Evolutionary conservation across 2,113 vertebrate species (phyloP).

Genomic region (Poicephalus gulielmi): DNA sequence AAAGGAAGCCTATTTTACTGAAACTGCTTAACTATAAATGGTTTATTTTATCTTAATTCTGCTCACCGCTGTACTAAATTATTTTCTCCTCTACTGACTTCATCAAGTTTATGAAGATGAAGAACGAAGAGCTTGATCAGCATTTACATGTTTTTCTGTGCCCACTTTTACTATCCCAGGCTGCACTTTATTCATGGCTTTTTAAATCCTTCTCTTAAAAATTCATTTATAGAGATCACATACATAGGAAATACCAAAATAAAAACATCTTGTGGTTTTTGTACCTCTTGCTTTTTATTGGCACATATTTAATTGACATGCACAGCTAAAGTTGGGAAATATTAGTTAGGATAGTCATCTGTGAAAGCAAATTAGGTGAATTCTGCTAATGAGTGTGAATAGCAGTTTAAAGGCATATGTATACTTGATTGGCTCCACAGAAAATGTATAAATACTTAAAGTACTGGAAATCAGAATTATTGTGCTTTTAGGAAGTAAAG

Average conservation of each 20-base stretch:
- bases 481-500: constrained; percentile 4
- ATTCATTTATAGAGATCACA: background rate
- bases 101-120: constrained; percentile 19
- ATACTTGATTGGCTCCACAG: background rate
- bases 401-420: background rate
- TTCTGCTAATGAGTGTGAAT: background rate
- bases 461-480: background rate
- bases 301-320: background rate
- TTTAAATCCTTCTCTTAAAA: background rate
- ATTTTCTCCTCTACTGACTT: constrained; percentile 21
- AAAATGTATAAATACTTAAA: background rate
- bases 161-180: background rate
- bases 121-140: constrained; percentile 32
- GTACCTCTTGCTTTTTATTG: background rate
- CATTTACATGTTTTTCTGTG: constrained; percentile 3
- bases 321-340: background rate
- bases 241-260: background rate
- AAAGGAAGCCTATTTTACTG: background rate
- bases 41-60: constrained; percentile 55
- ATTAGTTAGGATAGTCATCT: background rate
- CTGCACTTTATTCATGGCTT: background rate
- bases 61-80: background rate
- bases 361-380: constrained; percentile 4
- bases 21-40: background rate
- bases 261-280: background rate